phyloP scores from a whole-genome alignment of 2,797 vertebrate genomes.

The Microcaecilia unicolor region DNA sequence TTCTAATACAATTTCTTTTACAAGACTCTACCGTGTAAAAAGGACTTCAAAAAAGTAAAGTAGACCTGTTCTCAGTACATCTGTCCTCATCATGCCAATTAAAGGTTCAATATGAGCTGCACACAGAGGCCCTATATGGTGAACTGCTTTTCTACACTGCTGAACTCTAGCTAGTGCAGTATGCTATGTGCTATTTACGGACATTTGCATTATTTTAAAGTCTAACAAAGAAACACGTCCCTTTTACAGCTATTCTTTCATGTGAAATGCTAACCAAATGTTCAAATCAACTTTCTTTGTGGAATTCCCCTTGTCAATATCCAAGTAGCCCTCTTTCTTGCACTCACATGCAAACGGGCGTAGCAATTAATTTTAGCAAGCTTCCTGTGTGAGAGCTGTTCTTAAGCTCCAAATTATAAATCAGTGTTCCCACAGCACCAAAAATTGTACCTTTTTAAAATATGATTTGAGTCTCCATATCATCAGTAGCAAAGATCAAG shows the following conservation, averaged over 20 bases:
- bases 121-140: conserved; percentile 35
- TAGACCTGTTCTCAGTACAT: conserved; percentile 36
- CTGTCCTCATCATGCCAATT: conserved; percentile 42
- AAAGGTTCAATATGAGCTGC: conserved; percentile 40
- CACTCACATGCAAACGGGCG: background rate
- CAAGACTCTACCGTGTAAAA: conserved; percentile 53
- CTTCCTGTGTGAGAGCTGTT: conserved; percentile 22
- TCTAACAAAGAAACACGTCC: no score
- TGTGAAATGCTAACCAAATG: conserved; percentile 16
- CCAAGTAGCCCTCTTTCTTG: no score
- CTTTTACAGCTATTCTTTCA: background rate
- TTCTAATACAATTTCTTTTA: conserved; percentile 61
- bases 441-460: conserved; percentile 51
- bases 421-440: conserved; percentile 15
- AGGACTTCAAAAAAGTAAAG: conserved; percentile 44
- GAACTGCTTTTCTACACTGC: conserved; percentile 37
- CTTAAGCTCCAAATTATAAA: conserved; percentile 12
- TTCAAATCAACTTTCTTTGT: conserved; percentile 26
- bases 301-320: conserved; percentile 4
- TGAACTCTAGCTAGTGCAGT: no score
- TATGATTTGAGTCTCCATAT: conserved; percentile 58
- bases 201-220: no score
- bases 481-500: conserved; percentile 56
- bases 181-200: no score
- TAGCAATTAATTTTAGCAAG: conserved; percentile 6